Evolutionary conservation across 1,140 invertebrate species (phyloP), one percentile per base, ranked within the genome.

Genomic region (Pseudoatta argentina): DNA sequence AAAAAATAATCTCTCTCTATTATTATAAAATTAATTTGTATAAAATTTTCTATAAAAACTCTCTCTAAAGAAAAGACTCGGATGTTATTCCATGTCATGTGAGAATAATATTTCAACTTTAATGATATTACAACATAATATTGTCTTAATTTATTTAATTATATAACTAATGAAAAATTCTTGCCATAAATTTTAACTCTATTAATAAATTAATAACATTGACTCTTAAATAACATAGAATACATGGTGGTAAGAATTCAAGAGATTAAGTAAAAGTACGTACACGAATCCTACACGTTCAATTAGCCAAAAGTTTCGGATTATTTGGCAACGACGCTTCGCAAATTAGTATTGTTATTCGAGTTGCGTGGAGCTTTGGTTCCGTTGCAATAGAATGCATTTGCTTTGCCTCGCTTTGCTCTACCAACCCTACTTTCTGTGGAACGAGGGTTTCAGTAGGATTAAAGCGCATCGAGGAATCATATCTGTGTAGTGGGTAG

Each of bases 401-500:
- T 87, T 59, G 72, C 61, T 63, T 85, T 79, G 61, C 67, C 18
- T 44, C 64, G 64, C 76, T 76, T 63, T 66, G 57, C 63, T 86
- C 39, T 57, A 21, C 53, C 83, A 78, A 61, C 72, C 78, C 77
- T 87, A 88, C 88, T 69, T 57, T 78, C 75, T 39, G 34, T 34
- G 61, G 63, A 75, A 87, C 59, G 78, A 77, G 64, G 67, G 78
- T 89, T 90, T 87, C 88, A 69, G 12, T 21, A 63, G 85, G 88
- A 90, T 90, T 90, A 90, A 90, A 90, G 89, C 85, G 88, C 86
- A 89, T 89, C 88, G 88, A 59, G 78, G 78, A 85, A 90, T 90
- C 89, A 78, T 85, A 87, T 90, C 88, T 90, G 82, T 75, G 88
- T 73, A 63, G 75, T 79, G 48, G 21, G 88, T 81, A 75, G 66